Percentiles rank a stretch among this genome's conserved stretches.
Evolutionary conservation across 1,140 invertebrate genomes (phyloP).

Genomic region (Battus philenor): DNA sequence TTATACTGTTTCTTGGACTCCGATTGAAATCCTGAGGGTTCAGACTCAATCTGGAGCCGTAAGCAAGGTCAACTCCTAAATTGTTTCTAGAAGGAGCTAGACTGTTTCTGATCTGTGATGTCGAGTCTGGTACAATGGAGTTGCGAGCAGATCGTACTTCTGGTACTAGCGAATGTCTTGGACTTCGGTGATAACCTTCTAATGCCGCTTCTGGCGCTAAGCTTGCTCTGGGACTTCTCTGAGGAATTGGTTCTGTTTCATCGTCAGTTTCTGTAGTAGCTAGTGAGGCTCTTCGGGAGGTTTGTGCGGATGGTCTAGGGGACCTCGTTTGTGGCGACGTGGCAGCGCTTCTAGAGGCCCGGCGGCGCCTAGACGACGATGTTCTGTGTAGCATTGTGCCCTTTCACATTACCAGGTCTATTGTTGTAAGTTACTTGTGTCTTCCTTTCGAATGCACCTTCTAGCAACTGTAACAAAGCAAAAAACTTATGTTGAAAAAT

Average conservation of each 20-base stretch:
- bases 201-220: slow-evolving; percentile 78
- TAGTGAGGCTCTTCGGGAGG: slow-evolving; percentile 58
- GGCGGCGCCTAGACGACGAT: slow-evolving; percentile 80
- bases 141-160: slow-evolving; percentile 77
- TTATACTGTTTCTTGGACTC: slow-evolving; percentile 80
- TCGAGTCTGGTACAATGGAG: slow-evolving; percentile 77
- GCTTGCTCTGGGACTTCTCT: slow-evolving; percentile 79
- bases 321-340: slow-evolving; percentile 78
- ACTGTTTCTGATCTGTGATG: slow-evolving; percentile 66
- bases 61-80: slow-evolving; percentile 75
- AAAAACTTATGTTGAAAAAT: no score
- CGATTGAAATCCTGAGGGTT: slow-evolving; percentile 78
- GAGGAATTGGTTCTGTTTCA: slow-evolving; percentile 67
- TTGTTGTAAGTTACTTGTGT: no score
- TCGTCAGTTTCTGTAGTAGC: slow-evolving; percentile 66
- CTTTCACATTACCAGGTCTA: slow-evolving; percentile 10
- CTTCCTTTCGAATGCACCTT: no score
- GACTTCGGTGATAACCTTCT: slow-evolving; percentile 78
- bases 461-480: no score
- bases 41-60: slow-evolving; percentile 75
- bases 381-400: slow-evolving; percentile 78
- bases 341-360: slow-evolving; percentile 80
- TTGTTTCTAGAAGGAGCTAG: slow-evolving; percentile 78
- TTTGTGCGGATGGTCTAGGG: slow-evolving; percentile 62
- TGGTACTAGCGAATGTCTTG: slow-evolving; percentile 79